Conservation (phyloP, 2,113 vertebrate genomes). For the Toxotes jaculatrix region DNA sequence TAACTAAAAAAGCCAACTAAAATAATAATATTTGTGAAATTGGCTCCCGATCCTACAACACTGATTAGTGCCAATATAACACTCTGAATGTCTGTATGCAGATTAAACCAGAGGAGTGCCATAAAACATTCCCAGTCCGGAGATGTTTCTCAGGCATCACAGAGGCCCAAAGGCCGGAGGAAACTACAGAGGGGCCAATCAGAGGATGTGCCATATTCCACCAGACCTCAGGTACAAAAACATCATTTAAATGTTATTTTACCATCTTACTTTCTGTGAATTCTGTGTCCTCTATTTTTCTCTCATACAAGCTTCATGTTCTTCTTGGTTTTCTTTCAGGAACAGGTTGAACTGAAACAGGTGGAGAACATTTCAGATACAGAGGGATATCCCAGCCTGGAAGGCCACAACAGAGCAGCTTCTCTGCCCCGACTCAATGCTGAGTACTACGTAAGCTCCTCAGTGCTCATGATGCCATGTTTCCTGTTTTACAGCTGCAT, state of each 20-base stretch:
- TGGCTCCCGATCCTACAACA: background rate
- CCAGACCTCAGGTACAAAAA: constrained; percentile 77
- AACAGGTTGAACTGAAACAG: constrained; percentile 90
- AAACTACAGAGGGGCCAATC: constrained; percentile 90
- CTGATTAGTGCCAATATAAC: background rate
- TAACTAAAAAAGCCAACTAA: background rate
- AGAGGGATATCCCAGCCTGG: constrained; percentile 87
- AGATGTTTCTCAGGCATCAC: constrained; percentile 86
- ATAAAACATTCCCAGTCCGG: constrained; percentile 91
- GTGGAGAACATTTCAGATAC: constrained; percentile 85
- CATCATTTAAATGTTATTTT: background rate
- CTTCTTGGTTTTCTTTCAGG: constrained; percentile 62
- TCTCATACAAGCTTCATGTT: background rate
- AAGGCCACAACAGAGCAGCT: constrained; percentile 91
- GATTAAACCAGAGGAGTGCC: constrained; percentile 84
- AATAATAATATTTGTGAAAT: background rate
- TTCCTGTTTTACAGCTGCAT: background rate
- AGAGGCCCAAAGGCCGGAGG: constrained; percentile 83
- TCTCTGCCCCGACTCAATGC: constrained; percentile 95
- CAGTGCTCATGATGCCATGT: background rate
- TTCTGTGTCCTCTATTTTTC: background rate
- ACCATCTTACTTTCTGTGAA: background rate
- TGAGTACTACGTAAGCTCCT: constrained; percentile 90
- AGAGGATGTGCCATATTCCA: constrained; percentile 85
- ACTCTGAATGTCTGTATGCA: constrained; percentile 38